Percentiles rank a stretch among this genome's conserved stretches.
Conservation (phyloP, 2,888 invertebrate species). For the Troilus luridus region DNA sequence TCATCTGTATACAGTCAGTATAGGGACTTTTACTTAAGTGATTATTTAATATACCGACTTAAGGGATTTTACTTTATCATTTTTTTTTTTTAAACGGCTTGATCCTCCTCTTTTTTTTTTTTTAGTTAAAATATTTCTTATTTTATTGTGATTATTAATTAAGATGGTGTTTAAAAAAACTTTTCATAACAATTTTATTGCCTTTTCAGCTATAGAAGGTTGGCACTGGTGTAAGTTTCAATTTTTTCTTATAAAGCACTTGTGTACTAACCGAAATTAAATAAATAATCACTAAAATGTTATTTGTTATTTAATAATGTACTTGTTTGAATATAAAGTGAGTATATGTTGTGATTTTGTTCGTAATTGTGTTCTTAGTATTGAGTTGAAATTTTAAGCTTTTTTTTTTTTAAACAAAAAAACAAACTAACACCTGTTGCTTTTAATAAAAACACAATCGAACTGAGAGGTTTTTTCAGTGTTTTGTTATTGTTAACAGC, state of each 20-base stretch:
- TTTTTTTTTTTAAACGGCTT: too few species aligned
- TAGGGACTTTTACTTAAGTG: too few species aligned
- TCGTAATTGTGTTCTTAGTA: background rate
- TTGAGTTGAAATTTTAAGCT: background rate
- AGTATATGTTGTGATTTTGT: conserved; percentile 48
- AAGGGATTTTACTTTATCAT: background rate
- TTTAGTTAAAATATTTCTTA: background rate
- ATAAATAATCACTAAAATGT: conserved; percentile 35
- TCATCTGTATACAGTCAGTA: too few species aligned
- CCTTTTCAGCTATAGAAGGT: conserved; percentile 76
- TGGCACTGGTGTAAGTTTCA: conserved; percentile 72
- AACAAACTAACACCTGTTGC: conserved; percentile 43
- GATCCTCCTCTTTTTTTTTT: background rate
- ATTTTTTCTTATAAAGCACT: conserved; percentile 43
- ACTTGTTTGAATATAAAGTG: background rate
- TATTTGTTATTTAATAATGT: conserved; percentile 64
- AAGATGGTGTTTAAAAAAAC: background rate
- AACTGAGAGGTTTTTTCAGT: background rate
- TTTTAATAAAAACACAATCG: conserved; percentile 12
- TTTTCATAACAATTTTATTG: conserved; percentile 67
- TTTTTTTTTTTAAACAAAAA: background rate
- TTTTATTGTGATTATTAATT: background rate
- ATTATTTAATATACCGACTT: background rate
- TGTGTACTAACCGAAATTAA: conserved; percentile 35
- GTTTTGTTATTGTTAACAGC: conserved; percentile 26